A percentile compares a stretch with the other conserved stretches of the same genome.
These are phyloP conservation scores for Phrynocephalus vlangalii DNA, from an alignment of 2,797 vertebrate species.

Conservation along the genomic window DNA sequence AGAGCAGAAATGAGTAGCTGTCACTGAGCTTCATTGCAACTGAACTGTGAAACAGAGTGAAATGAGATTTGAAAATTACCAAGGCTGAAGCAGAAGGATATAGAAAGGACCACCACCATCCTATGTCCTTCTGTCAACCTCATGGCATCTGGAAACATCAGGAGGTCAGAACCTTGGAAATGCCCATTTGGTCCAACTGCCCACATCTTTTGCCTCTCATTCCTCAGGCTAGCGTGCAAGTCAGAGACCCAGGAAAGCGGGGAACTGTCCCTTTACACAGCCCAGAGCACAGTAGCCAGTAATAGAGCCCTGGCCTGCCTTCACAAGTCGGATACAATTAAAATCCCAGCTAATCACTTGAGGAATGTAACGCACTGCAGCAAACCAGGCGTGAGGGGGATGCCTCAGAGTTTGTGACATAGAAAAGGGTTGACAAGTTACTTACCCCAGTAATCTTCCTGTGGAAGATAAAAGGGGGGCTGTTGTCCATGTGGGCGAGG, in stretches of 20 bases:
- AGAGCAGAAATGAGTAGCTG: background rate
- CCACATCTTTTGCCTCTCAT: background rate
- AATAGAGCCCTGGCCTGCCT: conserved; percentile 35
- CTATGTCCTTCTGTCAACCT: background rate
- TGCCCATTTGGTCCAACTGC: background rate
- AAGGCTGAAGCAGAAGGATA: background rate
- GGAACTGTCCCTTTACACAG: conserved; percentile 8
- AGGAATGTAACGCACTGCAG: conserved; percentile 44
- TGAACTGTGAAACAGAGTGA: background rate
- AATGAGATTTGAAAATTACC: background rate
- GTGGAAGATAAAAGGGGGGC: background rate
- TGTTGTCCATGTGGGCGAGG: conserved; percentile 9
- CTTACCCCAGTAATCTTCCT: conserved; percentile 62
- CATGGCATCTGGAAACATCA: background rate
- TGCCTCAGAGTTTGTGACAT: background rate
- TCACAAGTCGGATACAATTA: conserved; percentile 25
- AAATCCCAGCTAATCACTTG: conserved; percentile 56
- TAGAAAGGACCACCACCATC: background rate
- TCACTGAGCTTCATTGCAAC: background rate
- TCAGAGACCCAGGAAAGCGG: background rate
- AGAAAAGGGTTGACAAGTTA: background rate
- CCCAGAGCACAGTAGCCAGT: conserved; percentile 46
- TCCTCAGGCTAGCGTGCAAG: background rate
- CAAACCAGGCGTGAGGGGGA: background rate
- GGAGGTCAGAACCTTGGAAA: background rate